Evolutionary conservation across 2,888 invertebrate genomes (phyloP), one percentile per base, ranked within the genome.

Genomic region (Sipha maydis): DNA sequence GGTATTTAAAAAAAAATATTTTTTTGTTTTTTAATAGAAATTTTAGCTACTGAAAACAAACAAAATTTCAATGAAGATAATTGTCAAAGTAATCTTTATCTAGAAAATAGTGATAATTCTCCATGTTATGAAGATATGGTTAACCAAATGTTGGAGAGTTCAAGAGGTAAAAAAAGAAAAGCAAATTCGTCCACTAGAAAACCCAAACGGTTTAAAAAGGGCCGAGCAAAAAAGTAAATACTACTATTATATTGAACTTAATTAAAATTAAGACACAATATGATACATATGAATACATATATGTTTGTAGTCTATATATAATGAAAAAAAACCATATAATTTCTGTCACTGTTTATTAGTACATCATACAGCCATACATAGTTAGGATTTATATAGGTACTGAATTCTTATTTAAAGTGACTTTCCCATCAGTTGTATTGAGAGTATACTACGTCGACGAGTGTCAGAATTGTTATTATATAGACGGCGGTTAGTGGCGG

Each of bases 141-240:
- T 14, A 56, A 73, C 3, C 54, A 9, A 79, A 79, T 86, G 86
- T 79, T 79, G 48, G 41, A 77, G 14, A 11, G 7, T 67, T 48
- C 14, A 9, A 78, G 86, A 21, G 31, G 79, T 79, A 85, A 21
- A 69, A 86, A 86, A 86, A 31, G 86, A 17, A 86, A 86, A 79
- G 17, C 79, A n/a, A 86, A 14, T 38, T 73, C 34, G n/a, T 85
- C 34, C 5, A 34, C 28, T 28, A 79, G 73, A 38, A 86, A 14
- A 79, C 71, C 34, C 0, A 86, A 86, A 41, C 86, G 79, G 7
- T 56, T 86, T 56, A 86, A 79, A 79, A 71, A 31, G 14, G 31
- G 61, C 14, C 61, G 56, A 75, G 2, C 34, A 25, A 83, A 83
- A 75, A 83, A 75, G 75, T 83, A 75, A 75, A 34, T 54, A 83